A percentile compares a stretch with the other conserved stretches of the same genome.
Conservation (phyloP, 2,113 vertebrate genomes). For the Myrmecobius fasciatus region DNA sequence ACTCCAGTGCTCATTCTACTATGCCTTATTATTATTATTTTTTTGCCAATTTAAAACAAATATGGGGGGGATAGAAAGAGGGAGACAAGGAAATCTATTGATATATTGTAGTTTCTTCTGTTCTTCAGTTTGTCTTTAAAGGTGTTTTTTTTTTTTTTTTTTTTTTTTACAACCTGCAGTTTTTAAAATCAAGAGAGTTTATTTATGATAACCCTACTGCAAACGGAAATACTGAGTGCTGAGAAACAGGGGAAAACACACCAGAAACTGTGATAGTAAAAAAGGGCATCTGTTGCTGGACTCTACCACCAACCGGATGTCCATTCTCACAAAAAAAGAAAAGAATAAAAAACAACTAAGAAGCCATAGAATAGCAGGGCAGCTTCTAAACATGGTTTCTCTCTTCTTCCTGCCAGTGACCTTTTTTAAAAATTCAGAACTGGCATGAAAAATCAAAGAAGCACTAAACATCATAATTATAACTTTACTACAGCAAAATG, state of each 20-base stretch:
- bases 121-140: neutral
- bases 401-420: constrained; percentile 2
- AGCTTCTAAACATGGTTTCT: constrained; percentile 13
- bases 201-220: constrained; percentile 36
- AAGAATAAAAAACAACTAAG: neutral
- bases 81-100: neutral
- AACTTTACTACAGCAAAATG: neutral
- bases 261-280: constrained; percentile 41
- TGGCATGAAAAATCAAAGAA: neutral
- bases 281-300: constrained; percentile 47
- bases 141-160: no score
- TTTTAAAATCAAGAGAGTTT: constrained; percentile 26
- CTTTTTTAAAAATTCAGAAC: constrained; percentile 34
- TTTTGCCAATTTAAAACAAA: neutral
- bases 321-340: neutral
- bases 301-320: constrained; percentile 44
- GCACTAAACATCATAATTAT: constrained; percentile 15
- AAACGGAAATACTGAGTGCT: constrained; percentile 34
- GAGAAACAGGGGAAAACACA: constrained; percentile 28
- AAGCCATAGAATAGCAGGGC: neutral
- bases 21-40: neutral
- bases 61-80: neutral
- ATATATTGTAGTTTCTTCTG: constrained; percentile 22
- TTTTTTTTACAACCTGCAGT: neutral
- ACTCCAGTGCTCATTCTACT: neutral